Evolutionary conservation across 2,888 invertebrate species (phyloP), one percentile per base, ranked within the genome.

Genomic region (Cataglyphis cursor): DNA sequence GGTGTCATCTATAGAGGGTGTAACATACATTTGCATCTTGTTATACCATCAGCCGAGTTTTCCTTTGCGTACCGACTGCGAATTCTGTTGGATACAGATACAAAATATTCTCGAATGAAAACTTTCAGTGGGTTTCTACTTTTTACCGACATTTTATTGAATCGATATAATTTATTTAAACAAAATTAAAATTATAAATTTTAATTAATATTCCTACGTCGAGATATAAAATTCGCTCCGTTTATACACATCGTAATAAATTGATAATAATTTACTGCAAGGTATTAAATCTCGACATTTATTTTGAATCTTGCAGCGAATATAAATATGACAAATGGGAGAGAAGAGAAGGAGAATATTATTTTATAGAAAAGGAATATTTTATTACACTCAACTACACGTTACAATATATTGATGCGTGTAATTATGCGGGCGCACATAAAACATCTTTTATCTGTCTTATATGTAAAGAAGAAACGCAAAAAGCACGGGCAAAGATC

Each of bases 381-480:
- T 91, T 93, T 93, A 93, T 93, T 93, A 93, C 92, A 93, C 87
- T 88, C 87, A 93, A 83, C 93, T 93, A 93, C 88, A 88, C 88
- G 88, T 88, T 91, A 93, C 78, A 78, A 41, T 88, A 91, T 89
- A 90, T 87, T 86, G 83, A 89, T 88, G 89, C 89, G 87, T 86
- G 88, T 83, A 85, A 89, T 88, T 68, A 59, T 68, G 31, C 28
- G 54, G 81, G 85, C 59, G 59, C 72, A 51, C 51, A 68, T 78
- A 84, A 87, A 89, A 86, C 83, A 85, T 80, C 62, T 81, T 66
- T 70, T 21, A 80, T 78, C 38, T 70, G 31, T 15, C 66, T 70
- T 65, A 61, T 66, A 51, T 51, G n/a, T 51, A 51, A 51, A 74
- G 74, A 61, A 78, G 44, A 6, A 75, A 83, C 66, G 74, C 68